phyloP scores from a whole-genome alignment of 2,113 vertebrate genomes.

The Tragelaphus scriptus region DNA sequence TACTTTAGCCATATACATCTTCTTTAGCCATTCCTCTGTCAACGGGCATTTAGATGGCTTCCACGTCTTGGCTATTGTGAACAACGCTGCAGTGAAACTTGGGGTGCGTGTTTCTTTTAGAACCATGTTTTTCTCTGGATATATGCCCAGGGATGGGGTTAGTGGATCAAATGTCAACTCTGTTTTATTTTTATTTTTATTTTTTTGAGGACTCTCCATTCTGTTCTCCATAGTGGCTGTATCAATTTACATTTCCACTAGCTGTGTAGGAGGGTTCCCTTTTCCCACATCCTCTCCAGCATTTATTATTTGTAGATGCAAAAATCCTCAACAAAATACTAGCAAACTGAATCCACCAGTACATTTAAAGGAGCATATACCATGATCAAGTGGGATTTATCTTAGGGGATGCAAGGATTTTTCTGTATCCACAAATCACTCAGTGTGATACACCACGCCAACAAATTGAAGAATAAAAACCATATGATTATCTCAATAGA shows the following conservation, averaged over 20 bases:
- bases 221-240: background rate
- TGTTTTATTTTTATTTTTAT: rapidly evolving
- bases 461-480: background rate
- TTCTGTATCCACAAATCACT: background rate
- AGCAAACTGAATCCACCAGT: background rate
- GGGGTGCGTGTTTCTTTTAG: background rate
- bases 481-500: background rate
- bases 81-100: background rate
- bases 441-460: background rate
- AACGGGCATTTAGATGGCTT: background rate
- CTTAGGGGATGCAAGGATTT: background rate
- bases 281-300: background rate
- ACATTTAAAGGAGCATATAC: background rate
- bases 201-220: background rate
- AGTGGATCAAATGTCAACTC: background rate
- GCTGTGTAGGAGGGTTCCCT: background rate
- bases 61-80: background rate
- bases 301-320: background rate
- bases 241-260: background rate
- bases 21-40: background rate
- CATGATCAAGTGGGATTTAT: background rate
- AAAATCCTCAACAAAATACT: background rate
- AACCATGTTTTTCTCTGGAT: background rate
- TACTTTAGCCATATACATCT: background rate
- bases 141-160: background rate